Percentiles rank a stretch among this genome's conserved stretches.
phyloP scores from a whole-genome alignment of 2,113 vertebrate genomes.

The Platycercus adscitus region DNA sequence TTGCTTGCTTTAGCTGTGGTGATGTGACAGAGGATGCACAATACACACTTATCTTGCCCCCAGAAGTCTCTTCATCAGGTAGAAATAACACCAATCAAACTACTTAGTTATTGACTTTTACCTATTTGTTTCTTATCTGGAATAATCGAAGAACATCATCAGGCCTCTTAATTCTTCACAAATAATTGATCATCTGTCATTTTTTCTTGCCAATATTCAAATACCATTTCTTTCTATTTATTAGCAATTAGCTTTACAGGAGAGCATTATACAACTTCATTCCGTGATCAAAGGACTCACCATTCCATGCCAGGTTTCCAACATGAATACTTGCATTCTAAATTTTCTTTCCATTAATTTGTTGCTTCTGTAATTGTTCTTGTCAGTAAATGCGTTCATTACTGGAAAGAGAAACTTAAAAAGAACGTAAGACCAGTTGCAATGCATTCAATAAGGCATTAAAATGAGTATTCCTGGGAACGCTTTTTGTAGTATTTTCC shows the following conservation, averaged over 20 bases:
- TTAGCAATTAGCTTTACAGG: background rate
- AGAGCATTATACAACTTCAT: accelerated
- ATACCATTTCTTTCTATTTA: background rate
- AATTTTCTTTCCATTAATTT: constrained; percentile 28
- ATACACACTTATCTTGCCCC: background rate
- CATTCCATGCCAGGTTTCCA: constrained; percentile 39
- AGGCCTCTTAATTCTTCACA: background rate
- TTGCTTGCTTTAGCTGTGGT: background rate
- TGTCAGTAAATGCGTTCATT: constrained; percentile 39
- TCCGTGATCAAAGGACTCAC: background rate
- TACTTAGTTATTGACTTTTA: background rate
- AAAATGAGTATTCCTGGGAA: constrained; percentile 59
- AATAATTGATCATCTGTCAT: background rate
- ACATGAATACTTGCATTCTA: background rate
- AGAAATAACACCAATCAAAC: background rate
- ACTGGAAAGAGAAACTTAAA: constrained; percentile 33
- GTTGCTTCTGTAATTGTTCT: constrained; percentile 25
- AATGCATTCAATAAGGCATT: constrained; percentile 8
- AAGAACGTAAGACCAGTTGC: background rate
- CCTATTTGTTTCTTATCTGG: background rate
- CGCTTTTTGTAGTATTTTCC: constrained; percentile 36
- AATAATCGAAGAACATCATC: background rate
- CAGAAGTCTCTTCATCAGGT: background rate
- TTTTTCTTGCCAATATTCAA: background rate
- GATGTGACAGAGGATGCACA: background rate